Evolutionary conservation across 2,113 vertebrate genomes (phyloP).

Genomic region (Tupaia chinensis): DNA sequence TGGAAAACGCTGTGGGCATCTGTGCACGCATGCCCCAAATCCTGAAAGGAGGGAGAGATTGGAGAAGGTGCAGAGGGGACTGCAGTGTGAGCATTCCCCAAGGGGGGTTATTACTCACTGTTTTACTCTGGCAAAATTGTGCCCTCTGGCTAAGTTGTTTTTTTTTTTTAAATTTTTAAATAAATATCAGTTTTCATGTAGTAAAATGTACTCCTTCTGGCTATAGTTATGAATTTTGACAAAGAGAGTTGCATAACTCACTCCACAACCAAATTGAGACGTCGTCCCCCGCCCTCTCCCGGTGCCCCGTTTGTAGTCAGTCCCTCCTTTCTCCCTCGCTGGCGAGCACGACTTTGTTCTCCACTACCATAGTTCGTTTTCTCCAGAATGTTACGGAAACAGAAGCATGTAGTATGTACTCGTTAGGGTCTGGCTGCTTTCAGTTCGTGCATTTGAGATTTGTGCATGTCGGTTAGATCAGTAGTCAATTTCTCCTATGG

Average conservation of each 20-base stretch:
- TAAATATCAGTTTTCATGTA: background rate
- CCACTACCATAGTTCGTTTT: background rate
- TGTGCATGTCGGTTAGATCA: background rate
- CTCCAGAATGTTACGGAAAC: background rate
- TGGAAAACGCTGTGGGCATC: no score
- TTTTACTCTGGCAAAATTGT: no score
- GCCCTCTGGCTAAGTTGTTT: no score
- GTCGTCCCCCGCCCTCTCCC: background rate
- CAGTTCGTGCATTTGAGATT: background rate
- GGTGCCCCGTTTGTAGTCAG: background rate
- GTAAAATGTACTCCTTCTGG: background rate
- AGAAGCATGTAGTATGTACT: background rate
- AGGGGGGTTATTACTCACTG: no score
- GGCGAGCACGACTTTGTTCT: background rate
- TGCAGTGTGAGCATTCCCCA: no score
- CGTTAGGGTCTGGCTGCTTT: background rate
- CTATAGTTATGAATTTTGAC: background rate
- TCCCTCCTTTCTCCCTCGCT: background rate
- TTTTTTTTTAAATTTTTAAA: no score
- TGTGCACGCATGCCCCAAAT: no score
- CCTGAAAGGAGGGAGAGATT: no score
- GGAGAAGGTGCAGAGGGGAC: no score
- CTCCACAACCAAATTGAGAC: background rate
- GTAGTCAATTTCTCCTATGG: background rate
- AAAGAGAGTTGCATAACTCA: background rate